Evolutionary conservation across 2,888 invertebrate species (phyloP).

Genomic region (Mythimna vitellina): DNA sequence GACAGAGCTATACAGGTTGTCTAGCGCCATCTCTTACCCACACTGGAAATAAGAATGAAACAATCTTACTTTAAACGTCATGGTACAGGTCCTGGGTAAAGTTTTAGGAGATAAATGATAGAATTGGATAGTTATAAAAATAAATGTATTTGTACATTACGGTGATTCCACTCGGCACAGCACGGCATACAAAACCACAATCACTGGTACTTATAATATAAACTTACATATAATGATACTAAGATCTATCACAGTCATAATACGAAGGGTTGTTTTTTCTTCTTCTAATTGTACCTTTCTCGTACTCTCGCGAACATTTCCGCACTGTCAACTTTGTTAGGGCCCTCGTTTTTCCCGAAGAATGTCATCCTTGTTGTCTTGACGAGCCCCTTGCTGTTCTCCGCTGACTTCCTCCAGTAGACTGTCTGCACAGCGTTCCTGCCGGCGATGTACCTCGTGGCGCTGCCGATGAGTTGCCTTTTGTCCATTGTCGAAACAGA

Average conservation of each 20-base stretch:
- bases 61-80: too few species aligned
- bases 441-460: constrained; percentile 93
- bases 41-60: too few species aligned
- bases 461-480: constrained; percentile 92
- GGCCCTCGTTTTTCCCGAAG: constrained; percentile 89
- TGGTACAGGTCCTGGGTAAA: background rate
- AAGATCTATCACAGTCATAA: constrained; percentile 72
- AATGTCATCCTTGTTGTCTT: constrained; percentile 91
- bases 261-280: constrained; percentile 22
- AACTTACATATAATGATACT: constrained; percentile 57
- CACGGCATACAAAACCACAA: constrained; percentile 52
- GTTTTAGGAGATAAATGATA: constrained; percentile 26
- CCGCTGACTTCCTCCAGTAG: constrained; percentile 92
- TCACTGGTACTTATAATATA: constrained; percentile 60
- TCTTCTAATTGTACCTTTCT: constrained; percentile 80
- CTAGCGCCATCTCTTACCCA: too few species aligned
- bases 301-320: constrained; percentile 87
- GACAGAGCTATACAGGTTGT: too few species aligned
- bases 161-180: constrained; percentile 47
- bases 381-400: constrained; percentile 86
- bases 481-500: constrained; percentile 82
- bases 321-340: constrained; percentile 84
- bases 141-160: constrained; percentile 62
- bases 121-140: constrained; percentile 43
- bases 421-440: constrained; percentile 94